phyloP scores from a whole-genome alignment of 37 sponge, comb jelly and placozoan species.

The Petrosia ficiformis region DNA sequence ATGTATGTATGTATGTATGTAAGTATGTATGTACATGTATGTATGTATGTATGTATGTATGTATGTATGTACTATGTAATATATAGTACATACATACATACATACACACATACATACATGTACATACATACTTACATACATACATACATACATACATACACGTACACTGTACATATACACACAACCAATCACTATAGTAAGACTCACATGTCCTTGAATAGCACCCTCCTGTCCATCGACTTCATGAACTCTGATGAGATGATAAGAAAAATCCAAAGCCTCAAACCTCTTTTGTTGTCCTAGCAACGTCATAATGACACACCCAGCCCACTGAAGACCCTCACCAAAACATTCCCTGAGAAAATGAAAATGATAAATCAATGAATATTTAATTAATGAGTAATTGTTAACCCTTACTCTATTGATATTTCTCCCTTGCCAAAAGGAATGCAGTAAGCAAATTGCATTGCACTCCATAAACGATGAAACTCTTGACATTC shows the following conservation, averaged over 20 bases:
- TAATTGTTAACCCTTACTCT: conserved; percentile 55
- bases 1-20: too few relatives aligned
- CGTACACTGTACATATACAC: background rate
- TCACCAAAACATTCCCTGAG: too few relatives aligned
- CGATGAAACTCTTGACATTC: conserved; percentile 99
- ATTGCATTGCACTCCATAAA: conserved; percentile 99
- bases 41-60: too few relatives aligned
- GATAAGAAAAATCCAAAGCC: conserved; percentile 97
- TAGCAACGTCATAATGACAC: conserved; percentile 77
- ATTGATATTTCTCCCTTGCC: conserved; percentile 64
- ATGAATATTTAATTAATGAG: background rate
- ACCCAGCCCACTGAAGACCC: conserved; percentile 96
- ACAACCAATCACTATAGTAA: background rate
- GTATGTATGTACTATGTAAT: too few relatives aligned
- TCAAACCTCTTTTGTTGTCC: conserved; percentile 93
- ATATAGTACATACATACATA: too few relatives aligned
- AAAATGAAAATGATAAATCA: too few relatives aligned
- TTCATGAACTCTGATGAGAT: conserved; percentile 82
- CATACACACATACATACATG: too few relatives aligned
- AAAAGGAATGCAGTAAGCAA: conserved; percentile 86
- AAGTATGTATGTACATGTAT: too few relatives aligned
- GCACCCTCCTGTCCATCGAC: conserved; percentile 72
- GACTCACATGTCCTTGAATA: conserved; percentile 77
- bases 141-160: too few relatives aligned
- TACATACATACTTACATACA: too few relatives aligned